Conservation (phyloP, 2,797 vertebrate genomes). For the Bucorvus abyssinicus region DNA sequence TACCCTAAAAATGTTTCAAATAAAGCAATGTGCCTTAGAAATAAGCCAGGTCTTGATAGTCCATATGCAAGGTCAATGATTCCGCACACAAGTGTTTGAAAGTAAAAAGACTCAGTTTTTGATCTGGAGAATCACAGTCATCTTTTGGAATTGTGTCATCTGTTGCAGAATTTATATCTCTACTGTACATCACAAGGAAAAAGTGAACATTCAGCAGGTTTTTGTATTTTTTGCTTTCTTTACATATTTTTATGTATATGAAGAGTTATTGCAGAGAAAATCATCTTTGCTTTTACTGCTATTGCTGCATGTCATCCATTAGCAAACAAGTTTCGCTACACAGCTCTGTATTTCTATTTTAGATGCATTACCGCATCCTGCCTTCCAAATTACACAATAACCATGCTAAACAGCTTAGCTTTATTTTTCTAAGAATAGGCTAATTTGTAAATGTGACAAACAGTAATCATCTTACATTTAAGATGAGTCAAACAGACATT, state of each 20-base stretch:
- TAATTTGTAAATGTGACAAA: slow-evolving; percentile 66
- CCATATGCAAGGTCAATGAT: background rate
- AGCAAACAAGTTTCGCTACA: slow-evolving; percentile 60
- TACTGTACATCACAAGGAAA: slow-evolving; percentile 12
- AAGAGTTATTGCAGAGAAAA: slow-evolving; percentile 66
- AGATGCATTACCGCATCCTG: slow-evolving; percentile 45
- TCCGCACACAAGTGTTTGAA: background rate
- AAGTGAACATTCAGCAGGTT: slow-evolving; percentile 62
- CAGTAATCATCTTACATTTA: slow-evolving; percentile 66
- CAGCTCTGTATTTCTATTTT: slow-evolving; percentile 58
- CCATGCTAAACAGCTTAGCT: slow-evolving; percentile 67
- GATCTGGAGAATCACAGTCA: background rate
- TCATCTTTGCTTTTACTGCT: slow-evolving; percentile 66
- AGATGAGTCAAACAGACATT: slow-evolving; percentile 60
- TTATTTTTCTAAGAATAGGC: slow-evolving; percentile 57
- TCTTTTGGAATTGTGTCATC: slow-evolving; percentile 3
- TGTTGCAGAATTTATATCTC: background rate
- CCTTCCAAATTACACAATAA: slow-evolving; percentile 70
- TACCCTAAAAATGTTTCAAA: background rate
- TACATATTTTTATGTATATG: slow-evolving; percentile 65
- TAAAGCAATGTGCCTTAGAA: background rate
- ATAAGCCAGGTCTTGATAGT: background rate
- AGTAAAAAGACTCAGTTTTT: background rate
- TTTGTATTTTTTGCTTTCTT: slow-evolving; percentile 38
- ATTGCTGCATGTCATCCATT: slow-evolving; percentile 46